phyloP scores from a whole-genome alignment of 2,797 vertebrate genomes.

The Aldrovandia affinis region DNA sequence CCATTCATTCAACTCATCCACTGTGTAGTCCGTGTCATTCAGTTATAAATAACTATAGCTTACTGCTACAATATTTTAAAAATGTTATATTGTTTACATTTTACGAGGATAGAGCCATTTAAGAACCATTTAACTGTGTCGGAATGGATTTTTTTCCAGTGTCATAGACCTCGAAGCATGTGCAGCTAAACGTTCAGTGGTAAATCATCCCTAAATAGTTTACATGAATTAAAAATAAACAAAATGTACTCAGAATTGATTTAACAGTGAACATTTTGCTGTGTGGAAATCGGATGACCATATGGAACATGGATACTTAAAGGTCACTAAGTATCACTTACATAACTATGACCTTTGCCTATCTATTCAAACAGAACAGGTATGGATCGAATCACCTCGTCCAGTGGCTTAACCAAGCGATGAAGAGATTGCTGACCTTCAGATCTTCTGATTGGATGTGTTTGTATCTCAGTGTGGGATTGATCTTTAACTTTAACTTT shows the following conservation, averaged over 20 bases:
- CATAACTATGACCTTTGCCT: background rate
- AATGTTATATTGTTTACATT: background rate
- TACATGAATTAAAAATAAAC: background rate
- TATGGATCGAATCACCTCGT: background rate
- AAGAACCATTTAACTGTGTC: background rate
- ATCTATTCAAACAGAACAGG: background rate
- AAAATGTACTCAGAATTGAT: background rate
- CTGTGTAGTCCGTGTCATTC: too few species aligned
- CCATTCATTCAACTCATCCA: too few species aligned
- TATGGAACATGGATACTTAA: background rate
- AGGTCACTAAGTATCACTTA: background rate
- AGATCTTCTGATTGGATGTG: background rate
- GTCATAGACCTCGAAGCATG: background rate
- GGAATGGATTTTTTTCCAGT: background rate
- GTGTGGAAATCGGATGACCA: background rate
- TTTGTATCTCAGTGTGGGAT: background rate
- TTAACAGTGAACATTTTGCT: background rate
- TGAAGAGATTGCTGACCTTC: conserved; percentile 23
- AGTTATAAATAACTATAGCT: too few species aligned
- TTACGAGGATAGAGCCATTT: too few species aligned
- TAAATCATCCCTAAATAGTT: background rate
- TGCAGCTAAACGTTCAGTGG: background rate
- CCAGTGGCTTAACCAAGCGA: background rate
- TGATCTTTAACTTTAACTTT: background rate
- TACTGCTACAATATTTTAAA: too few species aligned